phyloP scores from a whole-genome alignment of 2,888 invertebrate genomes.

The Andrena bucephala region DNA sequence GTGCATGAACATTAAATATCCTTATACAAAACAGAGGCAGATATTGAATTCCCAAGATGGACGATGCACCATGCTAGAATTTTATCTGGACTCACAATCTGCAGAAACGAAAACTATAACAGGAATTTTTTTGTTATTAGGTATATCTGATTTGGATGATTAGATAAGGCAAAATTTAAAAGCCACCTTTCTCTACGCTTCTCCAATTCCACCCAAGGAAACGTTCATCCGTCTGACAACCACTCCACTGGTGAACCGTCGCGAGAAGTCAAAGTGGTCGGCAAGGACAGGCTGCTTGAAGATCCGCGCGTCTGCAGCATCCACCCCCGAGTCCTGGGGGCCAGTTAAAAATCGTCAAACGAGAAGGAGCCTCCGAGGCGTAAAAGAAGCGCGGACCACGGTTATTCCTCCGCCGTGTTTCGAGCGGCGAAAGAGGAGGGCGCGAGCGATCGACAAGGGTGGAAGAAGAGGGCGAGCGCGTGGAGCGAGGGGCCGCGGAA shows the following conservation, averaged over 20 bases:
- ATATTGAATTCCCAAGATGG: too few relatives aligned
- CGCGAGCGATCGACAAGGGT: slow-evolving; percentile 33
- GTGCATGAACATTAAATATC: too few relatives aligned
- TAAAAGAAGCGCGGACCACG: slow-evolving; percentile 74
- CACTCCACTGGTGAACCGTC: background rate
- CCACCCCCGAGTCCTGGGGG: background rate
- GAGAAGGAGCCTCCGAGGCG: slow-evolving; percentile 71
- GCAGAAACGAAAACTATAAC: too few relatives aligned
- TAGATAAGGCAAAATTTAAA: too few relatives aligned
- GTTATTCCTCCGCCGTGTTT: slow-evolving; percentile 46
- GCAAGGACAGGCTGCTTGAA: background rate
- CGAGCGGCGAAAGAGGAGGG: slow-evolving; percentile 4
- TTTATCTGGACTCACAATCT: too few relatives aligned
- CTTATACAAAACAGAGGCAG: too few relatives aligned
- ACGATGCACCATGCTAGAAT: too few relatives aligned
- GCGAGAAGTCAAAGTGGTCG: background rate
- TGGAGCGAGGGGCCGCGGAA: slow-evolving; percentile 41
- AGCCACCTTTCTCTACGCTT: too few relatives aligned
- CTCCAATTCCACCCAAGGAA: too few relatives aligned
- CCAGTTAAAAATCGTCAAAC: slow-evolving; percentile 71
- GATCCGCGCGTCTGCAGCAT: background rate
- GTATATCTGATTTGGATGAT: too few relatives aligned
- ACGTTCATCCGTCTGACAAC: background rate
- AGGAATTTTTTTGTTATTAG: too few relatives aligned
- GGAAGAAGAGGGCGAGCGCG: slow-evolving; percentile 24